These are phyloP conservation scores for Crocodylus rhombifer DNA, from an alignment of 2,797 vertebrate genomes.

Conservation along the genomic window DNA sequence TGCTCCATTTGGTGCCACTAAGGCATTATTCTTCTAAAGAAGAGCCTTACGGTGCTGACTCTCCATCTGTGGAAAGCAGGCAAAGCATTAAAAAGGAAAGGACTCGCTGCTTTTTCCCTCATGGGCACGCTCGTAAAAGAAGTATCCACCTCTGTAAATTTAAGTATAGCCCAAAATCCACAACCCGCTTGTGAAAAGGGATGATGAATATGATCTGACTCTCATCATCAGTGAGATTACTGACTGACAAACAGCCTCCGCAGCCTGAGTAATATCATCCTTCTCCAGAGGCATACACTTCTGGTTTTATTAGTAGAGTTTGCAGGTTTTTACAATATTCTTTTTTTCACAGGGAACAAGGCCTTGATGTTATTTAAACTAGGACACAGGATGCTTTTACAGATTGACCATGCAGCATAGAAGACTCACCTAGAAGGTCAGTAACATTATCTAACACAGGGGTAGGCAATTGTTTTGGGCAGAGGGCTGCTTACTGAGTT, in stretches of 20 bases:
- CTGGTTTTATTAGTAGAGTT: background rate
- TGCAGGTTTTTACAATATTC: constrained; percentile 4
- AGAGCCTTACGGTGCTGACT: background rate
- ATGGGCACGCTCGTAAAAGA: background rate
- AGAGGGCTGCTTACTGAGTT: no score
- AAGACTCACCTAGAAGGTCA: background rate
- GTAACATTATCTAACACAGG: background rate
- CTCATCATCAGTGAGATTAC: background rate
- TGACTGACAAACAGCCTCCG: background rate
- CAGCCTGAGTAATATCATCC: background rate
- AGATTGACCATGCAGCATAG: background rate
- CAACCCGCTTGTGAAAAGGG: background rate
- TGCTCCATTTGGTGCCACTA: background rate
- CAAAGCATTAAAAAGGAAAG: background rate
- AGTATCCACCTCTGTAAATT: background rate
- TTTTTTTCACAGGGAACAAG: background rate
- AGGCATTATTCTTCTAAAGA: constrained; percentile 10
- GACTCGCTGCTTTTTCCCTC: background rate
- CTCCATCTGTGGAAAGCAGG: constrained; percentile 31
- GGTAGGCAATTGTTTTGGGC: background rate
- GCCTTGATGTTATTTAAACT: background rate
- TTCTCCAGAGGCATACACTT: background rate
- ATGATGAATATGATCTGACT: background rate
- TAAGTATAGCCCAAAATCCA: constrained; percentile 14
- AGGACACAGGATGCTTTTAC: background rate